Evolutionary conservation across 2,797 vertebrate species (phyloP).

Genomic region (Sebastes jordani): DNA sequence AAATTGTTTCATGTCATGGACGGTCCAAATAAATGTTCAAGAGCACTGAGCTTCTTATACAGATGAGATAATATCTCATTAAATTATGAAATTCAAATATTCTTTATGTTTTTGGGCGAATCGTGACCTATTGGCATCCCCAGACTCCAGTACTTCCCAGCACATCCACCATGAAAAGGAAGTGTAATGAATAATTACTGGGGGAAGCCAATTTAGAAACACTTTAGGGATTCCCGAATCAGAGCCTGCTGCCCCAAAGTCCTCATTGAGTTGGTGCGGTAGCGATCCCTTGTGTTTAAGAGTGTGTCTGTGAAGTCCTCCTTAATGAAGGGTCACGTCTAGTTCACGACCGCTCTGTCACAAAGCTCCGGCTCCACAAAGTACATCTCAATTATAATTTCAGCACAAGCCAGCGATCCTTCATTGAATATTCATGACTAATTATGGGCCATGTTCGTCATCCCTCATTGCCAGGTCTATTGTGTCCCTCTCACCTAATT

Average conservation of each 20-base stretch:
- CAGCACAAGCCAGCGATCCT: slow-evolving; percentile 44
- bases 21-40: not conserved
- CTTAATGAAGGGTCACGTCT: slow-evolving; percentile 61
- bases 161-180: not conserved
- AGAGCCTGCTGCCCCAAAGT: not conserved
- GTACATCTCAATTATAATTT: slow-evolving; percentile 60
- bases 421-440: slow-evolving; percentile 84
- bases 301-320: slow-evolving; percentile 22
- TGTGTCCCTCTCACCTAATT: slow-evolving; percentile 76
- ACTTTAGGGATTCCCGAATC: slow-evolving; percentile 2
- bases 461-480: slow-evolving; percentile 59
- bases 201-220: slow-evolving; percentile 16
- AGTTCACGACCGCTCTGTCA: slow-evolving; percentile 50
- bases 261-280: not conserved
- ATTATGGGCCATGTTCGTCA: slow-evolving; percentile 69
- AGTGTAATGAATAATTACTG: slow-evolving; percentile 11
- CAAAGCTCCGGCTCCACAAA: slow-evolving; percentile 44
- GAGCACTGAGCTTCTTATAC: not conserved
- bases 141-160: not conserved
- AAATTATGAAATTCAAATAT: not conserved
- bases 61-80: not conserved
- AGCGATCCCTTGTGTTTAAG: not conserved
- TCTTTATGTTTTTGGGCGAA: not conserved
- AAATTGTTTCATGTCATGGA: not conserved
- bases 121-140: not conserved